phyloP scores from a whole-genome alignment of 2,797 vertebrate species.

The Enteromius treurensis region DNA sequence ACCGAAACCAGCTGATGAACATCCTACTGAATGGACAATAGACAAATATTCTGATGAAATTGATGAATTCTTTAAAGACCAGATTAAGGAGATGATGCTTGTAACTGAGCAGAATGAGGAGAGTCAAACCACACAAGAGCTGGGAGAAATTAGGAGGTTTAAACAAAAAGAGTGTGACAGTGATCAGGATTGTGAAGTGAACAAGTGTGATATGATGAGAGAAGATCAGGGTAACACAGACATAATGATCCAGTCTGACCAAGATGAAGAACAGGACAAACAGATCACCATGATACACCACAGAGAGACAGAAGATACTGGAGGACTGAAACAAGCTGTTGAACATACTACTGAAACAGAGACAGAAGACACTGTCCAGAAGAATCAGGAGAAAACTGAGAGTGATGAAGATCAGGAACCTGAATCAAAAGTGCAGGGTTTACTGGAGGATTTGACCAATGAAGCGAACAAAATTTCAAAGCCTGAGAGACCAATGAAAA shows the following conservation, averaged over 20 bases:
- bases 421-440: background rate
- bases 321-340: background rate
- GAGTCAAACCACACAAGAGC: background rate
- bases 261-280: background rate
- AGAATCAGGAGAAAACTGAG: background rate
- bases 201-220: background rate
- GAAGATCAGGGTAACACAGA: background rate
- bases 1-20: background rate
- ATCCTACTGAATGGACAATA: background rate
- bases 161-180: background rate
- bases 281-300: background rate
- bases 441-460: background rate
- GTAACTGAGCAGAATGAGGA: constrained; percentile 48
- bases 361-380: background rate
- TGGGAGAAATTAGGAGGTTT: background rate
- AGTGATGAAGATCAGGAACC: background rate
- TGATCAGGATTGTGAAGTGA: background rate
- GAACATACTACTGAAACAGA: background rate
- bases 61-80: background rate
- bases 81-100: constrained; percentile 64
- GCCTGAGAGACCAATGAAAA: background rate
- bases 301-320: background rate
- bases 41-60: background rate
- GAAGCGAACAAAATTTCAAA: background rate
- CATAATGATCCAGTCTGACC: too few relatives aligned